Conservation (phyloP, 2,888 invertebrate species). For the Xestobium rufovillosum region DNA sequence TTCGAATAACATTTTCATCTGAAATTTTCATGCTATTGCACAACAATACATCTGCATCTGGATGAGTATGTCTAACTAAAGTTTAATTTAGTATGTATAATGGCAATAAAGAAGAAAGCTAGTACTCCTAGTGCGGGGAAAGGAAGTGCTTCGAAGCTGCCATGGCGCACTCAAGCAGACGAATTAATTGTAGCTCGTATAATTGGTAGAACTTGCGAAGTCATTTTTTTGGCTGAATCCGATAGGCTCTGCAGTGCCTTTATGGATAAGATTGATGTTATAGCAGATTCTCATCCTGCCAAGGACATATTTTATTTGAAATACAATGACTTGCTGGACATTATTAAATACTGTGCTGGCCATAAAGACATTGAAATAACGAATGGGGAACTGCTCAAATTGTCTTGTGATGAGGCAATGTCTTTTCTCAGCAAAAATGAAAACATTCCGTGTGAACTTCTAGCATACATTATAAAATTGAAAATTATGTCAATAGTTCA, state of each 20-base stretch:
- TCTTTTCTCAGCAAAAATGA: neutral
- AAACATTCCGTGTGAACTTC: neutral
- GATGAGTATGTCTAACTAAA: too few relatives aligned
- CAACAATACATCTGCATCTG: too few relatives aligned
- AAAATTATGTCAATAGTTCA: neutral
- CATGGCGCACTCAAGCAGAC: too few relatives aligned
- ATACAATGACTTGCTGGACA: neutral
- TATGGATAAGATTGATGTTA: neutral
- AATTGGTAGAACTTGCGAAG: neutral
- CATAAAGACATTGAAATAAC: neutral
- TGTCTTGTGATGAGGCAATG: neutral
- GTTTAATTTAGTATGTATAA: too few relatives aligned
- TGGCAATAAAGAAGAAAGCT: too few relatives aligned
- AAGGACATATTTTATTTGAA: constrained; percentile 2
- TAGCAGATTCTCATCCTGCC: constrained; percentile 1
- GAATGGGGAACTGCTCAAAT: too few relatives aligned
- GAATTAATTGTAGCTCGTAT: too few relatives aligned
- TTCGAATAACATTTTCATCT: too few relatives aligned
- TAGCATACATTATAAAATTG: neutral
- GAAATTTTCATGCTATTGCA: too few relatives aligned
- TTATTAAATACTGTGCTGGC: neutral
- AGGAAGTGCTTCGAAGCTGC: too few relatives aligned
- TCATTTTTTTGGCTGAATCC: constrained; percentile 1
- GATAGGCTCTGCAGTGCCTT: neutral
- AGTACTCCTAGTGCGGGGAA: too few relatives aligned